phyloP scores from a whole-genome alignment of 53 echinoderm and acorn worm species.

The Patiria pectinifera region DNA sequence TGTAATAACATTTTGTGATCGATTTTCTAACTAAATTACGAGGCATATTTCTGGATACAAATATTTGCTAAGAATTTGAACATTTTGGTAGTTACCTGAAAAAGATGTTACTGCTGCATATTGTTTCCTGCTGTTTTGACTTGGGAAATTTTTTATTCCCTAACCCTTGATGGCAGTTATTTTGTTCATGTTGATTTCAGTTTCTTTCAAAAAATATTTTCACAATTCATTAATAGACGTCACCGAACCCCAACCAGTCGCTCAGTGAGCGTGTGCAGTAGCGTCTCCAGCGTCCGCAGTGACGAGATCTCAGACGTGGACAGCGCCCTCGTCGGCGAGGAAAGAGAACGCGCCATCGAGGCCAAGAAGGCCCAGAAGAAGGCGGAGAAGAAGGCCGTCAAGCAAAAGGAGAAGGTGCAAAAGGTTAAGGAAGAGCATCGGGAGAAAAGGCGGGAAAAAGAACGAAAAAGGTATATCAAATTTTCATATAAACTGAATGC shows the following conservation, averaged over 20 bases:
- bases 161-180: too few relatives aligned
- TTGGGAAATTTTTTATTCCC: too few relatives aligned
- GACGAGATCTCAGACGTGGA: slow-evolving; percentile 80
- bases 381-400: slow-evolving; percentile 64
- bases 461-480: slow-evolving; percentile 64
- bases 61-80: too few relatives aligned
- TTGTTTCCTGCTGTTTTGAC: too few relatives aligned
- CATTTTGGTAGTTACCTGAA: too few relatives aligned
- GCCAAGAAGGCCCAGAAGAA: slow-evolving; percentile 71
- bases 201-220: too few relatives aligned
- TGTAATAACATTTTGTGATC: too few relatives aligned
- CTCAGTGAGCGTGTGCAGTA: slow-evolving; percentile 68
- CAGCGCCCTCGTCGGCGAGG: slow-evolving; percentile 67
- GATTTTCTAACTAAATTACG: too few relatives aligned
- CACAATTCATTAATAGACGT: slow-evolving; percentile 18
- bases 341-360: slow-evolving; percentile 43
- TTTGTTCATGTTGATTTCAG: too few relatives aligned
- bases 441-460: slow-evolving; percentile 72
- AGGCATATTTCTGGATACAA: too few relatives aligned
- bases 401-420: slow-evolving; percentile 66
- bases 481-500: neutral
- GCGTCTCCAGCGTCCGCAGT: slow-evolving; percentile 68
- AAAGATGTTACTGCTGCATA: too few relatives aligned
- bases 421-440: slow-evolving; percentile 64
- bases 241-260: slow-evolving; percentile 56